Evolutionary conservation across 2,797 vertebrate genomes (phyloP).

Genomic region (Odontamblyopus rebecca): DNA sequence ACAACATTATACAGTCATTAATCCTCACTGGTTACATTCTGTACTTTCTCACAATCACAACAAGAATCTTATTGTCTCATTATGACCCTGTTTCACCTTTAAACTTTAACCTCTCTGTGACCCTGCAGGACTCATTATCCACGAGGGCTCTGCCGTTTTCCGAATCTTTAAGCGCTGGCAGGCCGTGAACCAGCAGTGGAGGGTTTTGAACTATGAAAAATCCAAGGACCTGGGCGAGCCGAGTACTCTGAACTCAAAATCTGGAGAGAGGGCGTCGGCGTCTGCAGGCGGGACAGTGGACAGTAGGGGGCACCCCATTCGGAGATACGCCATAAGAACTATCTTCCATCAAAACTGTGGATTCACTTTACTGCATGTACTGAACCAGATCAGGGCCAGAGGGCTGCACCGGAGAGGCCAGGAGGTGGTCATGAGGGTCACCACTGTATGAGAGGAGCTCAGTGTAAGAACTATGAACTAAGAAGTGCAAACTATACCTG

Average conservation of each 20-base stretch:
- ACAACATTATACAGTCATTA: neutral
- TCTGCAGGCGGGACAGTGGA: slow-evolving; percentile 25
- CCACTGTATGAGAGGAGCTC: slow-evolving; percentile 80
- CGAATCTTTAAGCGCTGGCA: slow-evolving; percentile 90
- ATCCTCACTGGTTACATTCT: neutral
- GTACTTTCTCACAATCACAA: slow-evolving; percentile 23
- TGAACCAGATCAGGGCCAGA: slow-evolving; percentile 84
- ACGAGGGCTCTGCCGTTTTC: slow-evolving; percentile 88
- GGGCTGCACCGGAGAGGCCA: slow-evolving; percentile 78
- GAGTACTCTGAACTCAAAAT: slow-evolving; percentile 75
- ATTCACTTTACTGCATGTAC: slow-evolving; percentile 85
- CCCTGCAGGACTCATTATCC: slow-evolving; percentile 83
- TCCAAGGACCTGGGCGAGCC: slow-evolving; percentile 84
- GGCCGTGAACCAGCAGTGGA: slow-evolving; percentile 89
- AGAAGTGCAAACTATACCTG: neutral
- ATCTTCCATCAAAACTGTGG: slow-evolving; percentile 87
- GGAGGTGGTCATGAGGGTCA: slow-evolving; percentile 87
- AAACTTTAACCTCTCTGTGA: slow-evolving; percentile 30
- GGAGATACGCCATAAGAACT: slow-evolving; percentile 81
- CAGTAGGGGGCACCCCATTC: slow-evolving; percentile 46
- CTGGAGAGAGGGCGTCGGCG: slow-evolving; percentile 75
- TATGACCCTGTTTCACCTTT: slow-evolving; percentile 26
- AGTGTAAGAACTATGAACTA: neutral
- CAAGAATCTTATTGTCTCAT: slow-evolving; percentile 44
- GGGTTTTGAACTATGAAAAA: slow-evolving; percentile 90